These are phyloP conservation scores for Limnephilus lunatus DNA, from an alignment of 2,888 invertebrate species.

Conservation along the genomic window DNA sequence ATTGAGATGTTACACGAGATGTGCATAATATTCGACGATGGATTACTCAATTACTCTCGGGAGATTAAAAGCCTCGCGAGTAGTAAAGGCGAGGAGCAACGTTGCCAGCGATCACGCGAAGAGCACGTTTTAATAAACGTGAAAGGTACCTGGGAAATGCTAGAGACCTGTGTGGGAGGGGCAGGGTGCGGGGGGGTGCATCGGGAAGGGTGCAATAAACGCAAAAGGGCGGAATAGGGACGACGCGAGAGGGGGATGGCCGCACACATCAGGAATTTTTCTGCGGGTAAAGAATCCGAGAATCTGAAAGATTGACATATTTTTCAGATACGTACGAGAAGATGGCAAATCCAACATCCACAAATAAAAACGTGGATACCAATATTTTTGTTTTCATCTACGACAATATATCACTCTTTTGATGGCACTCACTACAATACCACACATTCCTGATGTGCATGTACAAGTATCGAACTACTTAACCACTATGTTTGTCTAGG, in stretches of 20 bases:
- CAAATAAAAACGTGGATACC: background rate
- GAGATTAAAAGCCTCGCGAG: background rate
- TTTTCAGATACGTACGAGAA: background rate
- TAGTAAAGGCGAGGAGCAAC: background rate
- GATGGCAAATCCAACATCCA: background rate
- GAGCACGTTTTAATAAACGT: conserved; percentile 39
- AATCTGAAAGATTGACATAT: background rate
- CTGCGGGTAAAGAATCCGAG: background rate
- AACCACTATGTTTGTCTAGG: too few species aligned
- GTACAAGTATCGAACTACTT: too few species aligned
- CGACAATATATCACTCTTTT: background rate
- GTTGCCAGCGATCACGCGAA: background rate
- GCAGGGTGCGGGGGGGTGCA: background rate
- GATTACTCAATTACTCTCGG: background rate
- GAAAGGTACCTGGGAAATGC: background rate
- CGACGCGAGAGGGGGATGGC: background rate
- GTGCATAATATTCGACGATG: background rate
- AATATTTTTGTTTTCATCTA: background rate
- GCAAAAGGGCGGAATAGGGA: background rate
- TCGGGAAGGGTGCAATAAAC: background rate
- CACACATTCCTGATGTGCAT: too few species aligned
- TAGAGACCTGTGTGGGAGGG: background rate
- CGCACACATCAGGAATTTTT: background rate
- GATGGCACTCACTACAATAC: too few species aligned
- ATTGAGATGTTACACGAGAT: background rate